Evolutionary conservation across 2,888 invertebrate genomes (phyloP), one percentile per base, ranked within the genome.

Genomic region (Timema podura): DNA sequence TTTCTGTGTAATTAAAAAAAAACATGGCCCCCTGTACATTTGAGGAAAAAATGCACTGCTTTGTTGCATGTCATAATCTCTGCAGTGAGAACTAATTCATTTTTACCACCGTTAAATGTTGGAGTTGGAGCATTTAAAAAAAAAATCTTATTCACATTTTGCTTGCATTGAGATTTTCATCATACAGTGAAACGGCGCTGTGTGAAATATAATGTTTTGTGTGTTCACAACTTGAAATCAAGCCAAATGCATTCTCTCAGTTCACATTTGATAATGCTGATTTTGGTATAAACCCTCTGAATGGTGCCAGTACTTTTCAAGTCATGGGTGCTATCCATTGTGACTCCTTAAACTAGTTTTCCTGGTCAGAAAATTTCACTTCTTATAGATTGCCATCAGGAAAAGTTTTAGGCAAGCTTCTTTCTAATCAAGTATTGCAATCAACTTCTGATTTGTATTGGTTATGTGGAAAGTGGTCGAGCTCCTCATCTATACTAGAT

Each of bases 11-110:
- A 44, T 72, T 15, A 72, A 69, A 69, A 48, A 68, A 11, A 75
- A 73, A 71, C 69, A 68, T 47, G 70, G 73, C 46, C 59, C 65
- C 47, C 16, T 68, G 30, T 71, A 74, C 15, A 64, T 44, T 46
- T 75, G 72, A 71, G 71, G 45, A 61, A 6, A 30, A 30, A 65
- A 71, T 71, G 71, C 68, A 71, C 68, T 68, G 68, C 74, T 49
- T 54, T 75, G 48, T 71, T 73, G 11, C 75, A 75, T 74, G 72
- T 73, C 54, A 70, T 76, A 9, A 76, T 74, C 51, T 72, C 72
- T 67, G 74, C 75, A 68, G 71, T 73, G 45, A 64, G 71, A 65
- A 74, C 75, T 46, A 57, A 70, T 68, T 74, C 68, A 59, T 75
- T 74, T 71, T 11, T 74, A 30, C 74, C 74, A 15, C 49, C 69